Conservation (phyloP, 37 sponge, comb jelly and placozoan species). For the Chondrilla cf. caribensis region DNA sequence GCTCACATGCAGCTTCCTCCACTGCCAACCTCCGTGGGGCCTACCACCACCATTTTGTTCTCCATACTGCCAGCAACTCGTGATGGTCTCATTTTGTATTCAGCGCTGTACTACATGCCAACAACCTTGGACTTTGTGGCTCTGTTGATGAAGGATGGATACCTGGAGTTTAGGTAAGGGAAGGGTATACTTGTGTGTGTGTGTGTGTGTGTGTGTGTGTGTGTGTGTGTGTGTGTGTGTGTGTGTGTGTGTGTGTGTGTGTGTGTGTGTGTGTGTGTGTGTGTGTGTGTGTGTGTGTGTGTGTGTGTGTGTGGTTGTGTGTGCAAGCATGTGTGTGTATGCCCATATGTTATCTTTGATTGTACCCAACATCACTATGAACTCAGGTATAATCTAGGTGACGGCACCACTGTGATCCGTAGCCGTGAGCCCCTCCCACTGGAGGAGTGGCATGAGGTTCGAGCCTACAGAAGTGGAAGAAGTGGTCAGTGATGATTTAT, state of each 20-base stretch:
- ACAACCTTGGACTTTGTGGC: constrained; percentile 34
- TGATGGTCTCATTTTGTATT: constrained; percentile 43
- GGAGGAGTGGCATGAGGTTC: constrained; percentile 39
- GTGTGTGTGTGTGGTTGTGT: not conserved
- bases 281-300: not conserved
- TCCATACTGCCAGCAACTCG: constrained; percentile 17
- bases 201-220: constrained; percentile 20
- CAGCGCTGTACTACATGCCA: not conserved
- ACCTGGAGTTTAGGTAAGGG: constrained; percentile 15
- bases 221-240: constrained; percentile 27
- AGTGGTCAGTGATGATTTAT: constrained; percentile 12
- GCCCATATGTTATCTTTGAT: too few species aligned
- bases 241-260: constrained; percentile 25
- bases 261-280: constrained; percentile 23
- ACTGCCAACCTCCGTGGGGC: not conserved
- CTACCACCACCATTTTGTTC: constrained; percentile 21
- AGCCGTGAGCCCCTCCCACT: not conserved
- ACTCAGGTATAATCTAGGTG: constrained; percentile 31
- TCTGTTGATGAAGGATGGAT: constrained; percentile 30
- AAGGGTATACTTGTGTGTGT: not conserved
- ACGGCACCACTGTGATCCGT: constrained; percentile 3
- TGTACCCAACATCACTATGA: too few species aligned
- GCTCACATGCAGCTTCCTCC: constrained; percentile 25
- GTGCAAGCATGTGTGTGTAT: too few species aligned
- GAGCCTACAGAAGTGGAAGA: not conserved